Conservation (phyloP, 2,888 invertebrate genomes). For the Parnassius mnemosyne region DNA sequence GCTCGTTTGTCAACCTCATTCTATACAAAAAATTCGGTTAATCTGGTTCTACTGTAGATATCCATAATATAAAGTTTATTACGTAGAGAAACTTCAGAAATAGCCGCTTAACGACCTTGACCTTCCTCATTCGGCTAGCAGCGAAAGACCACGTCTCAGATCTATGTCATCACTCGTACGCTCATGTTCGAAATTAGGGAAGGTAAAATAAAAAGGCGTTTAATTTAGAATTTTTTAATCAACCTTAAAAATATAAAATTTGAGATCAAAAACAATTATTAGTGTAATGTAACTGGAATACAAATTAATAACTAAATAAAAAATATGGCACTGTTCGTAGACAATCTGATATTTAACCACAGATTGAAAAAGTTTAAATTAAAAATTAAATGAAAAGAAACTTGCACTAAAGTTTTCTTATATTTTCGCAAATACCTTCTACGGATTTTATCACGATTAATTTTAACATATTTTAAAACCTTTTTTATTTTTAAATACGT, state of each 20-base stretch:
- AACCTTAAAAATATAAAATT: slow-evolving; percentile 25
- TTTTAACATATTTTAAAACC: background rate
- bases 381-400: background rate
- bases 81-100: no score
- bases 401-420: no score
- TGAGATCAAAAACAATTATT: slow-evolving; percentile 21
- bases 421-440: no score
- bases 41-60: no score
- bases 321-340: slow-evolving; percentile 10
- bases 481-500: background rate
- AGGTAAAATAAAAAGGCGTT: slow-evolving; percentile 1
- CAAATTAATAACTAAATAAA: background rate
- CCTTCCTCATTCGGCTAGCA: no score
- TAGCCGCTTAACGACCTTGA: background rate
- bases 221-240: slow-evolving; percentile 25
- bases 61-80: no score
- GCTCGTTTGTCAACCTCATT: no score
- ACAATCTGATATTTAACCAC: background rate
- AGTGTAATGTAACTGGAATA: background rate
- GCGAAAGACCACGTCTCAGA: no score
- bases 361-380: background rate
- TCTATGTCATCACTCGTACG: background rate
- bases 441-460: no score
- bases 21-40: no score
- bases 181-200: background rate